Evolutionary conservation across 2,888 invertebrate species (phyloP).

Genomic region (Sarcophaga variegata): DNA sequence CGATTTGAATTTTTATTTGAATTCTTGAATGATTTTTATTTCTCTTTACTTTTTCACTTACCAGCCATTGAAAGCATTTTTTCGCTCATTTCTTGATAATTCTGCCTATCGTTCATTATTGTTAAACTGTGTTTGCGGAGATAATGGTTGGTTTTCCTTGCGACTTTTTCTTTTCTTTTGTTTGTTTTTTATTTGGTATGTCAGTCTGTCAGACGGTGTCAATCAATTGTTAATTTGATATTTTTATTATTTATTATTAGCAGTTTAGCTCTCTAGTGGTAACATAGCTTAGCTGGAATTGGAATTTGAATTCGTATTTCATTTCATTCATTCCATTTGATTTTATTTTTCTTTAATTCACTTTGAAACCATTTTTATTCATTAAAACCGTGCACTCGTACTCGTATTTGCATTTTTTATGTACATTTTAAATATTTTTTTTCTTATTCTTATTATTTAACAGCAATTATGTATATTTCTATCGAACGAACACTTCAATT

Average conservation of each 20-base stretch:
- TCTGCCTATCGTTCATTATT: background rate
- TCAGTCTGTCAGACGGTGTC: constrained; percentile 58
- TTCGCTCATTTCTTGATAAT: no score
- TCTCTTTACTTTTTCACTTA: background rate
- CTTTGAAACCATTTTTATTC: background rate
- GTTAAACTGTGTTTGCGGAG: background rate
- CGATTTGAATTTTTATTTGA: no score
- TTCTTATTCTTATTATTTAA: background rate
- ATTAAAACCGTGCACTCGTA: background rate
- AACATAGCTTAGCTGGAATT: background rate
- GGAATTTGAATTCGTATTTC: background rate
- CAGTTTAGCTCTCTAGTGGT: constrained; percentile 27
- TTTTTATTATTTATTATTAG: constrained; percentile 68
- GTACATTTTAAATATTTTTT: constrained; percentile 35
- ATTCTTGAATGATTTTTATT: no score
- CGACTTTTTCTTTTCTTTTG: no score
- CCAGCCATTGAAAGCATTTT: no score
- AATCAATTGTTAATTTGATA: constrained; percentile 68
- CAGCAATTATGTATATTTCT: constrained; percentile 25
- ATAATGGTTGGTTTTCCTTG: background rate
- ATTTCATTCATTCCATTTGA: constrained; percentile 5
- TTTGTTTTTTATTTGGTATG: background rate
- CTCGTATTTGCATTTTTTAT: constrained; percentile 52
- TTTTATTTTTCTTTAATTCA: background rate
- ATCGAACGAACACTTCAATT: background rate